A percentile compares a stretch with the other conserved stretches of the same genome.
phyloP scores from a whole-genome alignment of 53 echinoderm and acorn worm species.

The Pentamera pediparva region DNA sequence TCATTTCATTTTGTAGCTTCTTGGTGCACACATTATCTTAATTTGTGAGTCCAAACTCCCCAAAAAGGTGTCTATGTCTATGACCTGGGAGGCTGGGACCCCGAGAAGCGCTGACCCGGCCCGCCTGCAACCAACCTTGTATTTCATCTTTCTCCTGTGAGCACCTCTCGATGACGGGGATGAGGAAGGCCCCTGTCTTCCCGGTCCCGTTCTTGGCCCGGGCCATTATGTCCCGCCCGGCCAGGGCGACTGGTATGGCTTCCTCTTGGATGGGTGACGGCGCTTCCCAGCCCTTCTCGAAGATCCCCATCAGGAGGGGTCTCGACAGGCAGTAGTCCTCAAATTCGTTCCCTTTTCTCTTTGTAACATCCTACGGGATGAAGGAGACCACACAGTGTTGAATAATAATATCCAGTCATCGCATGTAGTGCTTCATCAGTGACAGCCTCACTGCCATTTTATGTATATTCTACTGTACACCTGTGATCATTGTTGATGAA shows the following conservation, averaged over 20 bases:
- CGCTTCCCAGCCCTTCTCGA: slow-evolving; percentile 98
- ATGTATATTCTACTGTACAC: no score
- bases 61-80: no score
- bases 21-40: no score
- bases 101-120: no score
- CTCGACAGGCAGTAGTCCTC: slow-evolving; percentile 89
- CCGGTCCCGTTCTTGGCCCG: slow-evolving; percentile 98
- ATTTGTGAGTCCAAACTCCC: no score
- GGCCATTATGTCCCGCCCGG: slow-evolving; percentile 88
- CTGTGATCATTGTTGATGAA: no score
- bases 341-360: slow-evolving; percentile 99
- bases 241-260: slow-evolving; percentile 85
- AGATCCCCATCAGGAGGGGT: slow-evolving; percentile 88
- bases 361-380: slow-evolving; percentile 92
- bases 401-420: neutral
- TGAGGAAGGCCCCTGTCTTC: slow-evolving; percentile 91
- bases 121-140: slow-evolving; percentile 87
- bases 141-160: slow-evolving; percentile 62
- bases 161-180: slow-evolving; percentile 73
- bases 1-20: no score
- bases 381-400: neutral
- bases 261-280: slow-evolving; percentile 96
- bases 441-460: neutral
- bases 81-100: no score
- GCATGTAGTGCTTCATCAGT: neutral